These are phyloP conservation scores for Cettia cetti DNA, from an alignment of 2,113 vertebrate species.

Conservation along the genomic window DNA sequence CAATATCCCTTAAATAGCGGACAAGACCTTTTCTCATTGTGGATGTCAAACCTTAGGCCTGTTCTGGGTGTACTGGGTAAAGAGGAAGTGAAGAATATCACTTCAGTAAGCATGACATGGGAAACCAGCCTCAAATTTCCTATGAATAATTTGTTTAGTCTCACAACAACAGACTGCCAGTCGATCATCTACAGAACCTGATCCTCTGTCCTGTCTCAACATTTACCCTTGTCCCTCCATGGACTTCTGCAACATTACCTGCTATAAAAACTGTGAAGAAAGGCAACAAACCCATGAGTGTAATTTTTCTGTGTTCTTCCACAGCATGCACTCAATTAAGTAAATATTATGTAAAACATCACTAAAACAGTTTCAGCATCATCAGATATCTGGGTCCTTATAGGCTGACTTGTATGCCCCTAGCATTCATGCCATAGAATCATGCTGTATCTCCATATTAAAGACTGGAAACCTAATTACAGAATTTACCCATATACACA, in stretches of 20 bases:
- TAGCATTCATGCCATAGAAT: not conserved
- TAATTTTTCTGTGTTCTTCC: not conserved
- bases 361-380: not conserved
- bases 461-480: not conserved
- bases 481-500: not conserved
- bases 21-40: not conserved
- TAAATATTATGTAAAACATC: not conserved
- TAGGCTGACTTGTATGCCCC: not conserved
- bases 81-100: not conserved
- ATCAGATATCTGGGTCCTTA: not conserved
- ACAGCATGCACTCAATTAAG: not conserved
- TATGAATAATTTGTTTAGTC: slow-evolving; percentile 26
- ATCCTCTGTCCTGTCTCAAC: not conserved
- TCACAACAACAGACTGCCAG: not conserved
- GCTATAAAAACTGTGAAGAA: not conserved
- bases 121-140: not conserved
- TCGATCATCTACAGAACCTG: not conserved
- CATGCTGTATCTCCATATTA: not conserved
- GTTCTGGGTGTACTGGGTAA: not conserved
- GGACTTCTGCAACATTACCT: not conserved
- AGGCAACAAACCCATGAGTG: not conserved
- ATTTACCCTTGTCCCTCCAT: not conserved
- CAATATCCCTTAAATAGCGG: not conserved
- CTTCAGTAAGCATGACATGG: not conserved
- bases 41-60: not conserved